phyloP scores from a whole-genome alignment of 2,797 vertebrate species.

The Lateolabrax maculatus region DNA sequence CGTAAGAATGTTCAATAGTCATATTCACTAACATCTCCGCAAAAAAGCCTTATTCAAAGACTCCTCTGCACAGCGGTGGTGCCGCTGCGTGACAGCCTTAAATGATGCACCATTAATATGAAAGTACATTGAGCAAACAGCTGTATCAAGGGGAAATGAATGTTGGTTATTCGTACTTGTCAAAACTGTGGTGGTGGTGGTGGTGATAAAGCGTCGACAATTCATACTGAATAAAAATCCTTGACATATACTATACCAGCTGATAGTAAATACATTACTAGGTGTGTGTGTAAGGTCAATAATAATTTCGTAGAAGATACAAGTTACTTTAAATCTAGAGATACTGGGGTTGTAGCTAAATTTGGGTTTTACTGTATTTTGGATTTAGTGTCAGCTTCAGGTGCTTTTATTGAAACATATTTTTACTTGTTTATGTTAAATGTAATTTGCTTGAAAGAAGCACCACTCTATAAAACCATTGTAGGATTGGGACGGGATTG shows the following conservation, averaged over 20 bases:
- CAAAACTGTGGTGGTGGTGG: conserved; percentile 10
- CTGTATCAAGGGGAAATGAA: background rate
- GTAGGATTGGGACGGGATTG: background rate
- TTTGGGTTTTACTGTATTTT: background rate
- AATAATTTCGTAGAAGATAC: background rate
- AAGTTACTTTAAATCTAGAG: background rate
- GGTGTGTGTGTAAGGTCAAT: too few species aligned
- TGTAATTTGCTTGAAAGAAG: background rate
- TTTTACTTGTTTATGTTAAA: background rate
- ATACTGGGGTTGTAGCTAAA: background rate
- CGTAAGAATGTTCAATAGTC: conserved; percentile 14
- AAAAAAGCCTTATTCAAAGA: conserved; percentile 15
- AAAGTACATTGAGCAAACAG: conserved; percentile 12
- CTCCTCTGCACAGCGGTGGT: conserved; percentile 1
- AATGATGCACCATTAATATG: conserved; percentile 32
- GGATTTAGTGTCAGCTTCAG: background rate
- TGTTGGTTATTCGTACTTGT: conserved; percentile 12
- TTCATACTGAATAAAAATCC: background rate
- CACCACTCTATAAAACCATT: background rate
- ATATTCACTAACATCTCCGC: conserved; percentile 17
- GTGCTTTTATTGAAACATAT: background rate
- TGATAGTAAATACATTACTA: background rate
- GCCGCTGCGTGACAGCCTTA: conserved; percentile 1
- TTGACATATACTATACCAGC: background rate
- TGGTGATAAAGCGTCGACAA: background rate